Base-by-base conservation (phyloP, 2,888 invertebrate genomes). In the Pseudoips prasinana region DNA sequence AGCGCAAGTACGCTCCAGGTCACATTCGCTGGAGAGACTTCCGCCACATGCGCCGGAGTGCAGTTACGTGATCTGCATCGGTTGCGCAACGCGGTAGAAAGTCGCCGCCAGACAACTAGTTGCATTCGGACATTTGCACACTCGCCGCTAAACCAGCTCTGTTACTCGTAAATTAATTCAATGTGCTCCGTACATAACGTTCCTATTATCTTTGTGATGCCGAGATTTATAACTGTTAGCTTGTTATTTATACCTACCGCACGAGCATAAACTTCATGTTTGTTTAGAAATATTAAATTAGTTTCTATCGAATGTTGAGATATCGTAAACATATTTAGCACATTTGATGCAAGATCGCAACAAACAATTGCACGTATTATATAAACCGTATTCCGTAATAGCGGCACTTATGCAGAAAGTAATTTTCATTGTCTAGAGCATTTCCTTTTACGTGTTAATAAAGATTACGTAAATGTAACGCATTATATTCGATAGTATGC, bases 51-150 rank as follows among this genome's bases (percentile, higher is more conserved):
- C 73, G 64, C 63, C 61, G 59, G 72, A 73, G 75, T 79, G 77
- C 76, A 77, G 83, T 87, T 88, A 87, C 88, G 85, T 86, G 86
- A 85, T 83, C 80, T 80, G 83, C 85, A 85, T 77, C 72, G 75
- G 55, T 87, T 87, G 75, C 85, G 83, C 81, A 87, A 87, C 68
- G 62, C 68, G 57, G 75, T 86, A 87, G 87, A 87, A 88, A 88
- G 87, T 86, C 78, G 70, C 71, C 67, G 62, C 50, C 64, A 64
- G 61, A 73, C 71, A 69, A 62, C 73, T 70, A 72, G 73, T 76
- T 84, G 85, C 82, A 85, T 63, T 83, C 73, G 74, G 75, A 71
- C 78, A 73, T 59, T 70, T 66, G 66, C 68, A 66, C 72, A 66
- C 55, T 70, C 65, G 61, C 63, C 71, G 73, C 73, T 76, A 73